phyloP scores from a whole-genome alignment of 2,113 vertebrate genomes.

The Crotalus helleri region DNA sequence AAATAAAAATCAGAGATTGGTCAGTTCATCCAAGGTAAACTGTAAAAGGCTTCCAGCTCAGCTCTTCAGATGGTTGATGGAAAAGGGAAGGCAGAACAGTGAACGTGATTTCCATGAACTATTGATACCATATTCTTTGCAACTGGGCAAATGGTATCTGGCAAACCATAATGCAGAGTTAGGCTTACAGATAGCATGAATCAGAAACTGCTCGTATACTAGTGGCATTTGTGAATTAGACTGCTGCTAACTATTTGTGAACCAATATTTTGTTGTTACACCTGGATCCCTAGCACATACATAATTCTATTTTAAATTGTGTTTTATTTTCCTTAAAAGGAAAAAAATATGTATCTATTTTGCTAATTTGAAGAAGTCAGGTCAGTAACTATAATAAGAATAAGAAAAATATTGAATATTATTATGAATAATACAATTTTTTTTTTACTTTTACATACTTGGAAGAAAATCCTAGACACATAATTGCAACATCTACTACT shows the following conservation, averaged over 20 bases:
- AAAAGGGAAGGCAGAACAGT: not conserved
- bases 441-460: accelerated
- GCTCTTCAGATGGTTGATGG: not conserved
- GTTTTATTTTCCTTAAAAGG: not conserved
- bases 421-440: accelerated
- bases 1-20: not conserved
- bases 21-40: not conserved
- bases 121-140: not conserved
- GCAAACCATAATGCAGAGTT: not conserved
- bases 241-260: not conserved
- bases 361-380: not conserved
- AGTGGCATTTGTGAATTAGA: not conserved
- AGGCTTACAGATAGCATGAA: not conserved
- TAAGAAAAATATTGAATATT: not conserved
- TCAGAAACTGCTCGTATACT: not conserved
- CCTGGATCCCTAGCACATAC: not conserved
- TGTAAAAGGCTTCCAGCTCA: not conserved
- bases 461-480: not conserved
- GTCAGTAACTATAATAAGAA: not conserved
- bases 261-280: not conserved
- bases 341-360: not conserved
- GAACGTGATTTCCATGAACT: too few relatives aligned
- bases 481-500: not conserved
- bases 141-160: not conserved
- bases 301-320: not conserved